Percentiles rank a stretch among this genome's conserved stretches.
Evolutionary conservation across 2,888 invertebrate species (phyloP).

Genomic region (Apantesis nais): DNA sequence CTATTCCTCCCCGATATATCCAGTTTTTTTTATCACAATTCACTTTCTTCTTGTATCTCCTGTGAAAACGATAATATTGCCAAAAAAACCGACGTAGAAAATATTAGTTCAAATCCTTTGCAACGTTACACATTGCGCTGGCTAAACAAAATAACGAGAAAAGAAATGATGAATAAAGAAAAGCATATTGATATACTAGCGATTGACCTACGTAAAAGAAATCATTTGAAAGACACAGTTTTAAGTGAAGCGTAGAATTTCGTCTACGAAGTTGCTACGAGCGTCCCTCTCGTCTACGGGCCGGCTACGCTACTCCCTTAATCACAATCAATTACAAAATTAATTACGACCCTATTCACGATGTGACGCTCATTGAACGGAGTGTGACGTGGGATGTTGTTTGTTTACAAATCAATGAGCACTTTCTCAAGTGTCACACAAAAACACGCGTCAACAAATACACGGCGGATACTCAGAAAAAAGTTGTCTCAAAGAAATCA

Average conservation of each 20-base stretch:
- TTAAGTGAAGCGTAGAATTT: slow-evolving; percentile 32
- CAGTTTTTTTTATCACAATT: neutral
- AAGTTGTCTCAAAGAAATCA: slow-evolving; percentile 20
- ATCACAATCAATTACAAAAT: slow-evolving; percentile 1
- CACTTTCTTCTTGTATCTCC: neutral
- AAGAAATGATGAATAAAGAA: neutral
- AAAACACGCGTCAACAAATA: slow-evolving; percentile 39
- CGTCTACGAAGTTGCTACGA: slow-evolving; percentile 50
- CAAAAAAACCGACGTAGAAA: no score
- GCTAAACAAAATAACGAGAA: neutral
- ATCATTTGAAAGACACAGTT: neutral
- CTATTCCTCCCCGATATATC: no score
- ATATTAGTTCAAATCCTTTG: neutral
- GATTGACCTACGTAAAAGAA: neutral
- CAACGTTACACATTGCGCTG: neutral
- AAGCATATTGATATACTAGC: neutral
- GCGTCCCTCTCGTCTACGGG: neutral
- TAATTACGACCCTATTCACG: slow-evolving; percentile 18
- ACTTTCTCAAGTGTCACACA: slow-evolving; percentile 37
- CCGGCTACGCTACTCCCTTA: neutral
- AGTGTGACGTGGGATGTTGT: slow-evolving; percentile 25
- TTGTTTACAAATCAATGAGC: slow-evolving; percentile 29
- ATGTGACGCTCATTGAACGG: slow-evolving; percentile 4
- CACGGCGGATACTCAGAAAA: slow-evolving; percentile 38
- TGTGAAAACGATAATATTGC: neutral